Base-by-base conservation (phyloP, 23 tunicate species). In the Oikopleura vanhoeffeni region DNA sequence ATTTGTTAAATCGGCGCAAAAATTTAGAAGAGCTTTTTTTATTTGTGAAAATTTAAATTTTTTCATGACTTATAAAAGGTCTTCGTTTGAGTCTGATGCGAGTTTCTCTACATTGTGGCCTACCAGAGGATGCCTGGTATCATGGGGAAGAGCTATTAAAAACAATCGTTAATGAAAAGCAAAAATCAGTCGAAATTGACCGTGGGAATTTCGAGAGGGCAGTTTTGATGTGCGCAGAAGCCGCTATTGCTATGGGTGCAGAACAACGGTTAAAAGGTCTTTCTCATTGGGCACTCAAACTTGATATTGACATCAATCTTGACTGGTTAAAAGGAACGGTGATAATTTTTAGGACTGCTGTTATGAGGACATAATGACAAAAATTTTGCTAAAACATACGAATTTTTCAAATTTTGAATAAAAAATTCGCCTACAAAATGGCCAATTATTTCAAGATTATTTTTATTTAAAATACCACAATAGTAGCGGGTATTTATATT, bases 51-150 rank as follows among this genome's bases (percentile, higher is more conserved):
- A n/a, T n/a, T n/a, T n/a, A n/a, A n/a, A n/a, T n/a, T n/a, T n/a
- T n/a, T n/a, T n/a, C n/a, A n/a, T n/a, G n/a, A n/a, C n/a, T n/a
- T n/a, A n/a, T n/a, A n/a, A n/a, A n/a, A 41, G 83, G 98, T 36
- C 83, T 93, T 39, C 85, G 94, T 39, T 89, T 90, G 32, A 93
- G 91, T 40, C 86, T 91, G 40, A 93, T 93, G 95, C 86, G 76
- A 41, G 88, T 93, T 27, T 83, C 95, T 13, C 60, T 90, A 28
- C 38, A 86, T 40, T 87, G 89, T 76, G 91, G 91, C 0, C n/a
- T 86, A 0, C 87, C 87, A 32, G 84, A 86, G 0, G 79, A 84
- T 1, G 91, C 98, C 28, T 41, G 90, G 41, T 86, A 90, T 40
- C 95, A 93, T 41, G 98, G 98, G 0, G 90, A 93, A 67, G 67